Evolutionary conservation across 2,888 invertebrate genomes (phyloP), one percentile per base, ranked within the genome.

Genomic region (Drosophila demipolita): DNA sequence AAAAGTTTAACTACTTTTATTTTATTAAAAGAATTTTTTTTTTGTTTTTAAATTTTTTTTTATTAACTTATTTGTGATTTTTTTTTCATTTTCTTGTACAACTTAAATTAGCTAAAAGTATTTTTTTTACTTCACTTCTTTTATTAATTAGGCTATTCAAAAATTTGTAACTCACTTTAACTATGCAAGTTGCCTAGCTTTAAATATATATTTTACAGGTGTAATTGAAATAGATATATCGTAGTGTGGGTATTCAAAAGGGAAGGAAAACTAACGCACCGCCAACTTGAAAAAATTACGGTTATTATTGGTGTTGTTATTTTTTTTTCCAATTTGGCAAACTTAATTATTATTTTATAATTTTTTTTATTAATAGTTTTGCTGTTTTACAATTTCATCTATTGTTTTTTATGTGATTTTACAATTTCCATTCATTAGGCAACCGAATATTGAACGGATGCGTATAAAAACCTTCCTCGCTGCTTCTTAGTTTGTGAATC

Each of bases 41-140:
- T 54, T 50, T 66, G n/a, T 58, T 67, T 50, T 57, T 33, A 40
- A 52, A 49, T 59, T 62, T 66, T 45, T 80, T 75, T 70, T 73
- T 68, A 60, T 73, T 63, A 66, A 75, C 48, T 71, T 65, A 57
- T n/a, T 40, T 58, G 63, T 57, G 32, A 35, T 45, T 73, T 52
- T 75, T 73, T 66, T 50, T 45, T 66, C 55, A 15, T 73, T 67
- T 70, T 72, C 55, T 70, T 82, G 40, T 76, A 73, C 58, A 85
- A 74, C 85, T 85, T 88, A 85, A 61, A 58, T 60, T 89, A 84
- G 59, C 78, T 89, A 75, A 81, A 87, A 82, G 74, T 84, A 87
- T 40, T 73, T 70, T 66, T 75, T 78, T 53, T 45, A 26, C 23
- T 55, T 72, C 17, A 62, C 50, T 72, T 59, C 55, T 66, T 40